A percentile compares a stretch with the other conserved stretches of the same genome.
phyloP scores from a whole-genome alignment of 1,140 invertebrate genomes.

The Cherax quadricarinatus region DNA sequence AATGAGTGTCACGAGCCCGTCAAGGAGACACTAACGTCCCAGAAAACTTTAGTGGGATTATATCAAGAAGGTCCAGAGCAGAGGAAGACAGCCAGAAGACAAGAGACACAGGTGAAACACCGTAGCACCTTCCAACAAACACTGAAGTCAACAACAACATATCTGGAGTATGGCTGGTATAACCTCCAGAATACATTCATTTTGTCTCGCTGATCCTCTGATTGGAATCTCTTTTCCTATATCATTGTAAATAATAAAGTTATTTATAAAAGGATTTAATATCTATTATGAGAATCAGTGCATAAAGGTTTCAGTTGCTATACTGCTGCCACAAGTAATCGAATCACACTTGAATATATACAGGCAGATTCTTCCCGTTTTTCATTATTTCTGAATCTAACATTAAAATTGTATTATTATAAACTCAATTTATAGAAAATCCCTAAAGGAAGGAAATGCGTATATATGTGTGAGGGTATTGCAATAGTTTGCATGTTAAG shows the following conservation, averaged over 20 bases:
- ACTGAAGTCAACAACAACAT: conserved; percentile 1
- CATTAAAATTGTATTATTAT: background rate
- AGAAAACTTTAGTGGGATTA: too few species aligned
- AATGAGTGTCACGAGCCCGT: too few species aligned
- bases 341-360: background rate
- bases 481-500: too few species aligned
- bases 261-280: background rate
- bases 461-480: background rate
- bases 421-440: background rate
- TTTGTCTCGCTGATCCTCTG: background rate
- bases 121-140: background rate
- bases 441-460: background rate
- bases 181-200: background rate
- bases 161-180: background rate
- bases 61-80: too few species aligned
- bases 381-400: background rate
- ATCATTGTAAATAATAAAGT: background rate
- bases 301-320: background rate
- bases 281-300: conserved; percentile 24
- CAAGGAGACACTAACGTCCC: too few species aligned
- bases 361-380: background rate
- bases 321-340: conserved; percentile 12
- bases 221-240: background rate
- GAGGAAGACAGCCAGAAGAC: too few species aligned
- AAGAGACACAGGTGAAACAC: too few species aligned